Conservation (phyloP, 2,797 vertebrate species). For the Alcedo atthis region DNA sequence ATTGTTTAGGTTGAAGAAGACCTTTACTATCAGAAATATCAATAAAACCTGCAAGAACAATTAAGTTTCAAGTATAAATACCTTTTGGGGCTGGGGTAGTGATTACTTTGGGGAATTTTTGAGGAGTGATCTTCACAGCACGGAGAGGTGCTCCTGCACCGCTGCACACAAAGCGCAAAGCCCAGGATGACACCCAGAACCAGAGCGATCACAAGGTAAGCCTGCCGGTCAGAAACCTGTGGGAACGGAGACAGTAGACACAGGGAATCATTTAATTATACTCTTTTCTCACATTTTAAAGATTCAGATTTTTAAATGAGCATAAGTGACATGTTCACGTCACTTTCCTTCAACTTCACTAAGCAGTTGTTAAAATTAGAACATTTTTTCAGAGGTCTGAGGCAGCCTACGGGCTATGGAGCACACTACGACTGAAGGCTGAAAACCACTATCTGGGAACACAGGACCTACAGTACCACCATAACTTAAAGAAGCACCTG, state of each 20-base stretch:
- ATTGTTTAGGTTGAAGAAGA: neutral
- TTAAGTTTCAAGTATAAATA: conserved; percentile 29
- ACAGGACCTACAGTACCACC: neutral
- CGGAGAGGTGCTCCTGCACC: conserved; percentile 83
- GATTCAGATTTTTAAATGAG: neutral
- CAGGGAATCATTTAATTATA: neutral
- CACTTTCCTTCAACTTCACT: neutral
- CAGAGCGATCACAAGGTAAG: conserved; percentile 91
- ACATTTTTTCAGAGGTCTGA: neutral
- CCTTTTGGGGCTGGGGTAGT: conserved; percentile 97
- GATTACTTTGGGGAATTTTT: conserved; percentile 89
- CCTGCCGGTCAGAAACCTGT: conserved; percentile 94
- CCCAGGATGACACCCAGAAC: conserved; percentile 89
- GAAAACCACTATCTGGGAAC: neutral
- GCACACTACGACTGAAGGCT: neutral
- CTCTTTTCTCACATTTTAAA: neutral
- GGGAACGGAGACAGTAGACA: neutral
- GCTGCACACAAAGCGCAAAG: conserved; percentile 90
- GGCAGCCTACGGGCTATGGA: neutral
- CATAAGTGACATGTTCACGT: neutral
- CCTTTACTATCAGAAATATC: neutral
- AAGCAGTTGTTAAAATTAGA: neutral
- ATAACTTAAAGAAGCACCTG: neutral
- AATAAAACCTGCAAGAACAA: neutral
- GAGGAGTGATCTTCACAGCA: conserved; percentile 76